A percentile compares a stretch with the other conserved stretches of the same genome.
Conservation (phyloP, 2,888 invertebrate genomes). For the Aleiodes leptofemur region DNA sequence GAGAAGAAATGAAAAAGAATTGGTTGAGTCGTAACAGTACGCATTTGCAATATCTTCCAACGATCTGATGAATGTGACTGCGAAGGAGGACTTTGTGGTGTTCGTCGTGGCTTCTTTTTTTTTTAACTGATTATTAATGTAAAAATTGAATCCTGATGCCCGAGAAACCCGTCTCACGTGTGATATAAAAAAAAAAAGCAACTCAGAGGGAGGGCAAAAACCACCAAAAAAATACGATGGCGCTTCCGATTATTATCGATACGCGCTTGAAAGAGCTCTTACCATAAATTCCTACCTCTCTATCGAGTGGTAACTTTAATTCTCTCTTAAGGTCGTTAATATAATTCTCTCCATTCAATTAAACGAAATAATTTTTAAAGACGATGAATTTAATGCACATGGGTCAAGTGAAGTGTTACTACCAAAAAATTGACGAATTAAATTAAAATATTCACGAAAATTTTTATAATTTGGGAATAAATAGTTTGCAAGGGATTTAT, state of each 20-base stretch:
- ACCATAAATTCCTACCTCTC: conserved; percentile 39
- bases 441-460: no score
- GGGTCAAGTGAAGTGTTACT: no score
- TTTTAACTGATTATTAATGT: conserved; percentile 65
- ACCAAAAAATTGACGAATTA: no score
- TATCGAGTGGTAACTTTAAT: conserved; percentile 35
- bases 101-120: conserved; percentile 58
- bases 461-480: no score
- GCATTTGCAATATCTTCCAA: conserved; percentile 69
- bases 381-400: no score
- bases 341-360: conserved; percentile 28
- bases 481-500: no score
- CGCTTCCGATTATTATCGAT: conserved; percentile 45
- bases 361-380: no score
- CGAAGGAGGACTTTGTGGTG: conserved; percentile 51
- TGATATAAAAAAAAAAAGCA: conserved; percentile 38
- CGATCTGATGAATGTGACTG: conserved; percentile 64
- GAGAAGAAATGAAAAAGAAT: not conserved
- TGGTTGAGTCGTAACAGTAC: conserved; percentile 47
- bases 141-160: conserved; percentile 66
- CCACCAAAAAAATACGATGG: conserved; percentile 26
- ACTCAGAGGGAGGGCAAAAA: conserved; percentile 29
- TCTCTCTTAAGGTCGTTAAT: conserved; percentile 35
- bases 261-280: conserved; percentile 9
- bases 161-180: conserved; percentile 38